Percentiles rank a stretch among this genome's conserved stretches.
Evolutionary conservation across 2,113 vertebrate species (phyloP).

Genomic region (Saguinus midas): DNA sequence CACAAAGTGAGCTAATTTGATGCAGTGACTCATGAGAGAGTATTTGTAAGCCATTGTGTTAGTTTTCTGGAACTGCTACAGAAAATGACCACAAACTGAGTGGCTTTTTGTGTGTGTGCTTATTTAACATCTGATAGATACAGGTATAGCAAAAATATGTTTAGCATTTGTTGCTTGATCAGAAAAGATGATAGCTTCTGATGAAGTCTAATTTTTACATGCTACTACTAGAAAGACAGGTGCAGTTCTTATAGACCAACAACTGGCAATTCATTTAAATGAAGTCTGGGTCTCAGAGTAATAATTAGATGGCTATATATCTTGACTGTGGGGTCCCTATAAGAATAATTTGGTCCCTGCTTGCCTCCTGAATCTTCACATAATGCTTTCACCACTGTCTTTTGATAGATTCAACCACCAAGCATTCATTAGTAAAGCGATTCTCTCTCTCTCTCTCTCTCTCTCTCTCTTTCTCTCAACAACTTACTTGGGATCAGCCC

Average conservation of each 20-base stretch:
- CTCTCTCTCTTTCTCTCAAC: too few species aligned
- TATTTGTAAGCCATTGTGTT: background rate
- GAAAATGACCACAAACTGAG: background rate
- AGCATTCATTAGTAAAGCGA: background rate
- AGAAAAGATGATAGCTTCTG: background rate
- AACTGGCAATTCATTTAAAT: background rate
- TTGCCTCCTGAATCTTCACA: background rate
- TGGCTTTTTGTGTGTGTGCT: background rate
- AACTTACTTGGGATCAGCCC: background rate
- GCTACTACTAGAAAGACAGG: background rate
- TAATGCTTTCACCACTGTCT: background rate
- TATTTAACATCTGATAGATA: background rate
- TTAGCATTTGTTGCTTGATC: background rate
- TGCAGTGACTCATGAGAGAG: background rate
- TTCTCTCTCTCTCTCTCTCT: background rate
- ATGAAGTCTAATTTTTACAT: background rate
- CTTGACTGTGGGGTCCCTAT: background rate
- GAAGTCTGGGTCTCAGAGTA: background rate
- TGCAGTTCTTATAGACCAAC: background rate
- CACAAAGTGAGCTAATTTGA: background rate
- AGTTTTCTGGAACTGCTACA: background rate
- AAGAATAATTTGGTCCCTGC: background rate
- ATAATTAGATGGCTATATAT: background rate
- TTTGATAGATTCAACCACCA: background rate
- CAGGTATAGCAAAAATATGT: background rate